Conservation (phyloP, 1,140 invertebrate species). For the Drosophila orena region DNA sequence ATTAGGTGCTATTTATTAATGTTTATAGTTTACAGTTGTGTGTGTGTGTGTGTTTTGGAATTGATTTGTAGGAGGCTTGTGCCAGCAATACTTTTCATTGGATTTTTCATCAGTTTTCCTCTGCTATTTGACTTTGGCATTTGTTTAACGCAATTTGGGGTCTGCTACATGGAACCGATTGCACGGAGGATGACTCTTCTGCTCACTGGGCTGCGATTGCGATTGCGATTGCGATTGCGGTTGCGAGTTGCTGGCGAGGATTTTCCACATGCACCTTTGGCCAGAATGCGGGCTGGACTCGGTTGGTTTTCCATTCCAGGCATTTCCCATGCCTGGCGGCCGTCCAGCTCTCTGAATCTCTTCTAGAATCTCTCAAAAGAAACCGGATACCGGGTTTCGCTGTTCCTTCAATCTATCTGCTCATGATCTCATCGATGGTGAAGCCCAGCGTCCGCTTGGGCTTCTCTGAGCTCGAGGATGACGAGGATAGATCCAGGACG, state of each 20-base stretch:
- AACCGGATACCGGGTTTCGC: constrained; percentile 50
- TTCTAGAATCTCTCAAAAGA: constrained; percentile 49
- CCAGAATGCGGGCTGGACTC: constrained; percentile 34
- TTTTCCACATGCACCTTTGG: constrained; percentile 28
- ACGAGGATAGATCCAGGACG: constrained; percentile 83
- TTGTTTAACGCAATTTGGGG: constrained; percentile 36
- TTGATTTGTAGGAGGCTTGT: constrained; percentile 42
- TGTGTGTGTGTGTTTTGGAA: constrained; percentile 35
- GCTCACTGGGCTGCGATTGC: constrained; percentile 29
- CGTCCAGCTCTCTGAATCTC: constrained; percentile 21
- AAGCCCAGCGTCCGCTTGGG: constrained; percentile 89
- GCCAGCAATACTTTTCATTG: constrained; percentile 33
- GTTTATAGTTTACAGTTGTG: constrained; percentile 38
- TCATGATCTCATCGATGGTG: constrained; percentile 93
- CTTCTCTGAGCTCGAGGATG: constrained; percentile 46
- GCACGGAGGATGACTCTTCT: constrained; percentile 43
- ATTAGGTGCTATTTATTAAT: constrained; percentile 19
- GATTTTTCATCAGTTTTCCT: constrained; percentile 21
- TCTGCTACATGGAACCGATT: constrained; percentile 47
- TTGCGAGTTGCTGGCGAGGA: constrained; percentile 27
- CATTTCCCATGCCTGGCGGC: constrained; percentile 77
- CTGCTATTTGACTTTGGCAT: constrained; percentile 63
- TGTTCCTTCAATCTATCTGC: constrained; percentile 86
- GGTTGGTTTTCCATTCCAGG: constrained; percentile 53
- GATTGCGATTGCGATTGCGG: constrained; percentile 5